Evolutionary conservation across 2,888 invertebrate species (phyloP).

Genomic region (Toxonevra muliebris): DNA sequence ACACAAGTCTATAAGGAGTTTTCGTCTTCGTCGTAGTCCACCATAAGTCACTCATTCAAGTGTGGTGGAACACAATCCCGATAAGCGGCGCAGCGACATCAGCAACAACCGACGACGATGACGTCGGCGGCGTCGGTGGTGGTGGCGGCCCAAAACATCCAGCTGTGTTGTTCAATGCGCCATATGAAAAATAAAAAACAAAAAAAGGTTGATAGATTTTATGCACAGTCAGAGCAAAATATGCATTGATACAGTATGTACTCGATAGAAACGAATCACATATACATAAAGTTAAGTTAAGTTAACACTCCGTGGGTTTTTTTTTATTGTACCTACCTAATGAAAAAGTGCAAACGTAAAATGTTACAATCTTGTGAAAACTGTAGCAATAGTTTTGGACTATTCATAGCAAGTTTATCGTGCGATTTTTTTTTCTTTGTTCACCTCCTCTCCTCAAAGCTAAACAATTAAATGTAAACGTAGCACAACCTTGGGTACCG

Average conservation of each 20-base stretch:
- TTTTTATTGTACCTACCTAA: too few relatives aligned
- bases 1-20: slow-evolving; percentile 7
- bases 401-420: slow-evolving; percentile 18
- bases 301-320: too few relatives aligned
- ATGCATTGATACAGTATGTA: too few relatives aligned
- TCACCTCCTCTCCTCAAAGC: slow-evolving; percentile 23
- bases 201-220: too few relatives aligned
- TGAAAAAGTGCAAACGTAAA: too few relatives aligned
- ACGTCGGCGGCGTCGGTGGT: slow-evolving; percentile 10
- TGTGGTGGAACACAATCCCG: too few relatives aligned
- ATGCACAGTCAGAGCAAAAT: too few relatives aligned
- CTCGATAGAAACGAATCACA: too few relatives aligned
- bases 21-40: too few relatives aligned
- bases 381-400: slow-evolving; percentile 18
- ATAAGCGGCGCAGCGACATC: background rate
- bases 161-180: slow-evolving; percentile 18
- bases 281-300: too few relatives aligned
- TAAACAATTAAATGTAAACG: slow-evolving; percentile 32
- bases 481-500: slow-evolving; percentile 44
- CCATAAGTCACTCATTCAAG: too few relatives aligned
- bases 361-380: slow-evolving; percentile 16
- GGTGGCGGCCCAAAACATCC: slow-evolving; percentile 24
- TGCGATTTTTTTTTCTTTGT: slow-evolving; percentile 17
- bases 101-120: background rate
- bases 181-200: too few relatives aligned